Evolutionary conservation across 2,113 vertebrate genomes (phyloP), one percentile per base, ranked within the genome.

Genomic region (Patagioenas fasciata): DNA sequence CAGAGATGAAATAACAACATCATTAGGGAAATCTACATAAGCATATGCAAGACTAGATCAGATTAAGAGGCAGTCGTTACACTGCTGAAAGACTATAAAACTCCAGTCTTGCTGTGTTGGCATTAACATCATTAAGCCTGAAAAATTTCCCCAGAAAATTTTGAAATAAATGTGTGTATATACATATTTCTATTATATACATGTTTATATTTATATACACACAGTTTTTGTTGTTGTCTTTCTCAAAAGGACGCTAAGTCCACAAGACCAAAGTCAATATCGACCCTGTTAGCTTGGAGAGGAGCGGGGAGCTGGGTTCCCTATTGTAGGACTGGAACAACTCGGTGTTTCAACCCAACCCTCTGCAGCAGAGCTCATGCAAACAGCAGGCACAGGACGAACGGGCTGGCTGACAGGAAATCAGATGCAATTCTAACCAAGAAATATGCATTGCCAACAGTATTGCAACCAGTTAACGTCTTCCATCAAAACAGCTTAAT

Each of bases 21-120:
- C 69, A 86, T 84, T 85, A 90, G 54, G 50, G 62, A 92, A 77
- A 87, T 75, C 77, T 85, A 16, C 80, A 31, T 85, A 80, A 94
- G 34, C 9, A 10, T 65, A 31, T 95, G 86, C 61, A 87, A 70
- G 79, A 85, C 60, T 44, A 67, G 73, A 65, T 20, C 36, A 85
- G 81, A 91, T 89, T 73, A 94, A 70, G 79, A 93, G 47, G 34
- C 15, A 82, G 31, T 7, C 50, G 56, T 85, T 62, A 72, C 50
- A 31, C 58, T 85, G 54, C 48, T 51, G 44, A 47, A 70, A 65
- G 62, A 74, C 25, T 26, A 60, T 36, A 24, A 93, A 54, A 87
- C 73, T 70, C 70, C 44, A 40, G 23, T 40, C 65, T 15, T 57
- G 50, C 40, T 54, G 10, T 9, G 3, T 78, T 93, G 28, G 23